A percentile compares a stretch with the other conserved stretches of the same genome.
Evolutionary conservation across 2,113 vertebrate genomes (phyloP).

Genomic region (Anguilla japonica): DNA sequence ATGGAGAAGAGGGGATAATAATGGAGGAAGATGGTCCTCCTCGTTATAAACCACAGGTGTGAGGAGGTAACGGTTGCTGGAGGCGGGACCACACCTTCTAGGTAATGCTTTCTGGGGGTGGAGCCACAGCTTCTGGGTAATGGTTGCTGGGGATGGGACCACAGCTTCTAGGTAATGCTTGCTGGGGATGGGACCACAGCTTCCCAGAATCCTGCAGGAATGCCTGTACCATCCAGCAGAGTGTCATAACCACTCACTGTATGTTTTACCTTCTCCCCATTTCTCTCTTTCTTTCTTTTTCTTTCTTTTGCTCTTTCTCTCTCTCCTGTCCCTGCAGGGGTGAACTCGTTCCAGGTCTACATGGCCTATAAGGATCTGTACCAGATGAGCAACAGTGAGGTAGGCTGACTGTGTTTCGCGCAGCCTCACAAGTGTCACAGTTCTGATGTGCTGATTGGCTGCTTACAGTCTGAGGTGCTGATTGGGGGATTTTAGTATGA

Average conservation of each 20-base stretch:
- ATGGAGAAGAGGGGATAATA: neutral
- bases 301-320: neutral
- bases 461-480: no score
- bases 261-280: neutral
- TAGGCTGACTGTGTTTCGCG: conserved; percentile 50
- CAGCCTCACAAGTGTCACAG: neutral
- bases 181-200: neutral
- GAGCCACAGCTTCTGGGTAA: no score
- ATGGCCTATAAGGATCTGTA: conserved; percentile 98
- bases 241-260: neutral
- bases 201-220: neutral
- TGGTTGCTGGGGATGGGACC: no score
- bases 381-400: conserved; percentile 97
- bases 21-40: neutral
- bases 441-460: neutral
- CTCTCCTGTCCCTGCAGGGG: conserved; percentile 65
- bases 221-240: neutral
- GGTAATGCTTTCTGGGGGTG: neutral
- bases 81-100: no score
- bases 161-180: neutral
- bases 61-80: conserved; percentile 1
- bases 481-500: no score
- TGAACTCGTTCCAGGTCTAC: conserved; percentile 97
- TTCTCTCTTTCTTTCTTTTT: neutral
- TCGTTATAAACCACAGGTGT: neutral